Base-by-base conservation (phyloP, 2,797 vertebrate genomes). In the Ctenosaura bakeri region DNA sequence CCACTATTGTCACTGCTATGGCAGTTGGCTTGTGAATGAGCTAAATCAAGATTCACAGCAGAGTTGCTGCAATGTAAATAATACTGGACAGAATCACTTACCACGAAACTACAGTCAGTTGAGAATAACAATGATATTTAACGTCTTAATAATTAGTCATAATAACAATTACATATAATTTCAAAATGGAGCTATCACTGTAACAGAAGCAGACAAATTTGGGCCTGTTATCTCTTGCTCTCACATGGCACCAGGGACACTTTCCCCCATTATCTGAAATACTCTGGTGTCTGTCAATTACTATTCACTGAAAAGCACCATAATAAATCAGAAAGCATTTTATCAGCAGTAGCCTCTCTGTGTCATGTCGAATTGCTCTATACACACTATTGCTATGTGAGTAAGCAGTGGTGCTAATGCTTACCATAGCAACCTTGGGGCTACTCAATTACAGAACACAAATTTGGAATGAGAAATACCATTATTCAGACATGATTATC, bases 401-500 rank as follows among this genome's bases (percentile, higher is more conserved):
- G 2, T 87, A 73, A 85, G 32, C 16, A 80, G 85, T 80, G 89
- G 50, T 86, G 83, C 29, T 32, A 69, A 29, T 32, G 32, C 90
- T 95, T 94, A 91, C 92, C 88, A 90, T 91, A 93, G 94, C 93
- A 95, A 92, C 90, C 50, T 95, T 80, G 89, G 94, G 83, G 87
- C 29, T 88, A 93, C 74, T 92, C 88, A 95, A 79, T 93, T 93
- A 92, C 6, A 69, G 92, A 88, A 69, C 42, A 71, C 59, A 88
- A 90, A 90, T 90, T 90, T 18, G 7, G 50, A n/a, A 91, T 83
- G 89, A 96, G 85, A 32, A 76, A 42, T 87, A 64, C 35, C 85
- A 83, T 93, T 95, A 92, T 95, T 96, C 88, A 94, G 90, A 89
- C 89, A 95, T 52, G 64, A 92, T 94, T 95, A 93, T 90, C 32